Evolutionary conservation across 2,113 vertebrate species (phyloP).

Genomic region (Oenanthe melanoleuca): DNA sequence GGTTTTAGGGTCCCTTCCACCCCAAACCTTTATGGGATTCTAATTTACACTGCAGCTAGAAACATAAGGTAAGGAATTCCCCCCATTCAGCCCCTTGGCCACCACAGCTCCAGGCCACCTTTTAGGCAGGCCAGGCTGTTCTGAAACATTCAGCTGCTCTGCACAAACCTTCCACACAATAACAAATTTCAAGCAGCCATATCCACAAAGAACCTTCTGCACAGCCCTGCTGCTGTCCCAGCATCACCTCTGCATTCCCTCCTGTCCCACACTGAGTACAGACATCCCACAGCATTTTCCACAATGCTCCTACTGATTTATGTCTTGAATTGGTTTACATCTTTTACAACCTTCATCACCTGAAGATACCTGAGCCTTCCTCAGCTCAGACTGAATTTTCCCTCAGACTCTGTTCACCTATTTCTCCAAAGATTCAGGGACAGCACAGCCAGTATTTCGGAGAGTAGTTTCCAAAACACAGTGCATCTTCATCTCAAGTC

Average conservation of each 20-base stretch:
- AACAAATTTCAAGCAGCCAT: not conserved
- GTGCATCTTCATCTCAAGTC: not conserved
- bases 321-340: not conserved
- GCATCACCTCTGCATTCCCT: not conserved
- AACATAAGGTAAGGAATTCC: not conserved
- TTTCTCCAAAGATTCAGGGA: not conserved
- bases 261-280: not conserved
- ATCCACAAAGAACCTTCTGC: not conserved
- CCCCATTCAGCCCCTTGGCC: rapidly evolving
- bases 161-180: not conserved
- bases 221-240: not conserved
- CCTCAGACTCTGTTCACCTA: not conserved
- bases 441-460: not conserved
- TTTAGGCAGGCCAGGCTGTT: not conserved
- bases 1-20: not conserved
- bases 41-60: not conserved
- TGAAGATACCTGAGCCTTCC: not conserved
- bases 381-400: not conserved
- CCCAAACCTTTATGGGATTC: not conserved
- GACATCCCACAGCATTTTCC: not conserved
- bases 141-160: not conserved
- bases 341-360: not conserved
- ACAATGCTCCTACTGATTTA: not conserved
- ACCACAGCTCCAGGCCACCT: not conserved
- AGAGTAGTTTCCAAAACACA: not conserved